phyloP scores from a whole-genome alignment of 1,140 invertebrate genomes.

The Listronotus bonariensis region DNA sequence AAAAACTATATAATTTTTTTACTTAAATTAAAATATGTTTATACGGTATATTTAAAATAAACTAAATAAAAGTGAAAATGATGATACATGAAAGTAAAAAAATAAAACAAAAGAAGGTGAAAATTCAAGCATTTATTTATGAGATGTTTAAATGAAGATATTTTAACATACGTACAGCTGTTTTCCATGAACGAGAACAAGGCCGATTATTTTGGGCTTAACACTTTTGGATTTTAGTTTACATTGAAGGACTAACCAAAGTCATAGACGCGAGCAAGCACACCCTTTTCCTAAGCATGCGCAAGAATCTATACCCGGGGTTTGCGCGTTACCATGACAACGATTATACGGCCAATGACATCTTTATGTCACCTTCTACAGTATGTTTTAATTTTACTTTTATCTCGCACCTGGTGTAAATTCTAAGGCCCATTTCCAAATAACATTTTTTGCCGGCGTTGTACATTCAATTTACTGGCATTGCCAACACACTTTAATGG shows the following conservation, averaged over 20 bases:
- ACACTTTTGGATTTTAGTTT: constrained; percentile 25
- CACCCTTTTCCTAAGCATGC: constrained; percentile 22
- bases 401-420: too few species aligned
- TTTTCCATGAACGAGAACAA: constrained; percentile 24
- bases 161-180: constrained; percentile 35
- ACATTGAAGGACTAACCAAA: constrained; percentile 38
- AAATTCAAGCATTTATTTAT: constrained; percentile 19
- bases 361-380: neutral
- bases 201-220: constrained; percentile 17
- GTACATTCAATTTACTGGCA: too few species aligned
- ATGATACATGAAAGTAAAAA: neutral
- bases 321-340: constrained; percentile 4
- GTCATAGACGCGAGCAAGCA: constrained; percentile 33
- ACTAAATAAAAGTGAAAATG: neutral
- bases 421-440: too few species aligned
- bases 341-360: constrained; percentile 9
- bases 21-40: neutral
- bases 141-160: constrained; percentile 11
- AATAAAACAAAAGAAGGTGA: constrained; percentile 9
- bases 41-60: neutral
- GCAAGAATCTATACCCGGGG: neutral
- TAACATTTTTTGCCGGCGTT: too few species aligned
- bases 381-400: neutral
- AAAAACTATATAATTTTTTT: too few species aligned
- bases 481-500: too few species aligned